Percentiles rank a stretch among this genome's conserved stretches.
Conservation (phyloP, 1,140 invertebrate species). For the Pseudoatta argentina region DNA sequence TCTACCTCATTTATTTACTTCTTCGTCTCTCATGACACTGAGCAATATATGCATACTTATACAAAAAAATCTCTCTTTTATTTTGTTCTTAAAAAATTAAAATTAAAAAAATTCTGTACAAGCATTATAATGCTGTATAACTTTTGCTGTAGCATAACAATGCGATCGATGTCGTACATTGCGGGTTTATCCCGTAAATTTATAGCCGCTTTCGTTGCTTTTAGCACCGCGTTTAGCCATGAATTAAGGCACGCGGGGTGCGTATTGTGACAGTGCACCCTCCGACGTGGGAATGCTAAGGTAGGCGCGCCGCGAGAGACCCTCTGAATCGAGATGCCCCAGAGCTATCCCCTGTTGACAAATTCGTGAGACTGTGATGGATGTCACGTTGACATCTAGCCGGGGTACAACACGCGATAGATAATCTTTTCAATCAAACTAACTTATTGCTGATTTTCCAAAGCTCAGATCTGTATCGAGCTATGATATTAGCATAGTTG, state of each 20-base stretch:
- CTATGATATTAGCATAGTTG: background rate
- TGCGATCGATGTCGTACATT: conserved; percentile 35
- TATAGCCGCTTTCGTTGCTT: conserved; percentile 35
- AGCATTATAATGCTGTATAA: background rate
- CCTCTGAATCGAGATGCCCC: conserved; percentile 74
- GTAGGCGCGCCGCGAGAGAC: conserved; percentile 68
- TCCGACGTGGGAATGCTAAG: conserved; percentile 83
- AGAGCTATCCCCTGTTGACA: conserved; percentile 82
- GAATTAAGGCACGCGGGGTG: conserved; percentile 75
- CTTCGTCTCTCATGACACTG: background rate
- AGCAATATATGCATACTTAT: background rate
- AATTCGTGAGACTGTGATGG: conserved; percentile 84
- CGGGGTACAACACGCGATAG: conserved; percentile 51
- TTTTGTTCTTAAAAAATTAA: background rate
- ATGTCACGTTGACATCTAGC: conserved; percentile 77
- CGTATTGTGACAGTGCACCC: conserved; percentile 68
- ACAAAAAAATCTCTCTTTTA: background rate
- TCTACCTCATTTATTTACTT: background rate
- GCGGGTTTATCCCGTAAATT: conserved; percentile 42
- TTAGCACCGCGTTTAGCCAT: conserved; percentile 55
- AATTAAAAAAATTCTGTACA: background rate
- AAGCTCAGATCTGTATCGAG: background rate
- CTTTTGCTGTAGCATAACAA: background rate
- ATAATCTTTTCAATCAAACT: conserved; percentile 48
- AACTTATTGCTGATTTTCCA: background rate